A percentile compares a stretch with the other conserved stretches of the same genome.
Conservation (phyloP, 2,113 vertebrate genomes). For the Callaeas wilsoni region DNA sequence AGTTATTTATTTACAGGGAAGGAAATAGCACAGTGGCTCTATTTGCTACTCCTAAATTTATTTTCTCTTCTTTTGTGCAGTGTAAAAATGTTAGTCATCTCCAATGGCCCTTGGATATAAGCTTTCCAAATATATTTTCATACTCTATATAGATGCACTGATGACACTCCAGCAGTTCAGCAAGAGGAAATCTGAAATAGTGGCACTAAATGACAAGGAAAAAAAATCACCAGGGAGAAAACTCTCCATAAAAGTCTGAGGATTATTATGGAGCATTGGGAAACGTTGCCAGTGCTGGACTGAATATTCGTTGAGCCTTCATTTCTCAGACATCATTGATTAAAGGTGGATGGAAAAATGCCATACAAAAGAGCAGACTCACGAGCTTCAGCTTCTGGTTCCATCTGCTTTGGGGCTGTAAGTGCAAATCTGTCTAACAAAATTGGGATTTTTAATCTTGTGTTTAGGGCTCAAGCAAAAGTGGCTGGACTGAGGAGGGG, state of each 20-base stretch:
- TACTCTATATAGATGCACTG: constrained; percentile 65
- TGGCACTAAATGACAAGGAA: constrained; percentile 55
- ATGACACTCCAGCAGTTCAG: constrained; percentile 58
- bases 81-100: constrained; percentile 71
- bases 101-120: constrained; percentile 73
- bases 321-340: constrained; percentile 6
- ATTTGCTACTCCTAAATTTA: constrained; percentile 72
- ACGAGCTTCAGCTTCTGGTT: neutral
- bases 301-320: neutral
- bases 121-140: constrained; percentile 73
- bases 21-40: constrained; percentile 66
- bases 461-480: neutral
- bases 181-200: constrained; percentile 59
- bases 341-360: constrained; percentile 26
- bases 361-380: constrained; percentile 12
- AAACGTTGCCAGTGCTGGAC: neutral
- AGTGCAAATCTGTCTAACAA: neutral
- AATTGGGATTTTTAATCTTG: neutral
- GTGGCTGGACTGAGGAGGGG: neutral
- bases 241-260: constrained; percentile 35
- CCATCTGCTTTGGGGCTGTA: neutral
- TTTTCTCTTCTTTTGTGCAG: constrained; percentile 57
- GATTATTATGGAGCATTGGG: constrained; percentile 15
- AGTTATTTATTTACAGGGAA: constrained; percentile 66
- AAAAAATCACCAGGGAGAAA: constrained; percentile 51